Conservation (phyloP, 2,888 invertebrate genomes). For the Amphipyra berbera region DNA sequence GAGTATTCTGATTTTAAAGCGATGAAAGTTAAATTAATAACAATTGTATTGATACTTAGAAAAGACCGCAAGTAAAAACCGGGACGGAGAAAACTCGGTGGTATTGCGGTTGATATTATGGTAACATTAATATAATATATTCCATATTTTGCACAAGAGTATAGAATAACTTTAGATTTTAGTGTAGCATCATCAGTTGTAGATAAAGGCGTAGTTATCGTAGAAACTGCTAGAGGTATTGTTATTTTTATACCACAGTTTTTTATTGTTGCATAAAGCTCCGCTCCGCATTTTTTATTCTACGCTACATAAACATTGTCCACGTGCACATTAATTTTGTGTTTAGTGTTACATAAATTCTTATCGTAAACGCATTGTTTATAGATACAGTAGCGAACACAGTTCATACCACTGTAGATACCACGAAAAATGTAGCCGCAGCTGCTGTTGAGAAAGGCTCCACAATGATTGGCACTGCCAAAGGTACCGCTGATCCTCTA, state of each 20-base stretch:
- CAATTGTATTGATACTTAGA: slow-evolving; percentile 30
- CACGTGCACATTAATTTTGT: slow-evolving; percentile 24
- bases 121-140: slow-evolving; percentile 15
- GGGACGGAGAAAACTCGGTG: slow-evolving; percentile 23
- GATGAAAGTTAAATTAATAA: slow-evolving; percentile 25
- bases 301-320: slow-evolving; percentile 18
- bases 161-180: not conserved
- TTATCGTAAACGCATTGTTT: slow-evolving; percentile 33
- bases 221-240: not conserved
- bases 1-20: no score
- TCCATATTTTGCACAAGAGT: not conserved
- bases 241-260: not conserved
- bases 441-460: slow-evolving; percentile 65
- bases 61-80: slow-evolving; percentile 37
- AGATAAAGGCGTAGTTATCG: not conserved
- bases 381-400: slow-evolving; percentile 63
- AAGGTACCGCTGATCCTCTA: slow-evolving; percentile 34
- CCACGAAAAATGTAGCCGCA: slow-evolving; percentile 59
- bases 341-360: slow-evolving; percentile 11
- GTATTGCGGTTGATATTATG: slow-evolving; percentile 25
- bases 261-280: slow-evolving; percentile 13
- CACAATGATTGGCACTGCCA: slow-evolving; percentile 59
- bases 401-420: slow-evolving; percentile 62
- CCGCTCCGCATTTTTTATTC: slow-evolving; percentile 6
- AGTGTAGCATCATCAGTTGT: not conserved